phyloP scores from a whole-genome alignment of 2,797 vertebrate species.

The Hippoglossus hippoglossus region DNA sequence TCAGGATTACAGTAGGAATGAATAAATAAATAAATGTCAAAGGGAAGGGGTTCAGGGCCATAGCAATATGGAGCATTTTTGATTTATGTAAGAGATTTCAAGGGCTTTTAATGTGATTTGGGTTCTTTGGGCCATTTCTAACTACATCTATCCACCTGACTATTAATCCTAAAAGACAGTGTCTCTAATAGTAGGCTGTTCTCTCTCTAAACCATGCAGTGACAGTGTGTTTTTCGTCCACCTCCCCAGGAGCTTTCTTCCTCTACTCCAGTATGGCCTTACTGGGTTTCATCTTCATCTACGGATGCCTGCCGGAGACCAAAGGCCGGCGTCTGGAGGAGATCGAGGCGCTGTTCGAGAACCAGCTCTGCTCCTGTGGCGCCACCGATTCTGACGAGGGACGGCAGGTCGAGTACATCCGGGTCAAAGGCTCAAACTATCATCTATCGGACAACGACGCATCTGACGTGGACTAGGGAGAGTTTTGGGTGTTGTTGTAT shows the following conservation, averaged over 20 bases:
- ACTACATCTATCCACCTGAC: no score
- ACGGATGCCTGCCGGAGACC: slow-evolving; percentile 97
- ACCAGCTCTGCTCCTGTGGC: slow-evolving; percentile 94
- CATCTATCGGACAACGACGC: slow-evolving; percentile 99
- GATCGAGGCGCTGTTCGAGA: slow-evolving; percentile 96
- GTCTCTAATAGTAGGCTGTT: no score
- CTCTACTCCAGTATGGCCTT: slow-evolving; percentile 92
- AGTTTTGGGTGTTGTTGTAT: not conserved
- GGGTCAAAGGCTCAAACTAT: slow-evolving; percentile 99
- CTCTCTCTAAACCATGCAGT: no score
- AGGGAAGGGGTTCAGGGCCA: no score
- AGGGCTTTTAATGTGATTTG: no score
- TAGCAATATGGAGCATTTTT: no score
- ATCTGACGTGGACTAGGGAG: slow-evolving; percentile 93
- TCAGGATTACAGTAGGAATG: no score
- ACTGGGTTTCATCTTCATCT: slow-evolving; percentile 92
- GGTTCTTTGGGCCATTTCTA: no score
- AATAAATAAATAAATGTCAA: no score
- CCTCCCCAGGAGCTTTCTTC: slow-evolving; percentile 93
- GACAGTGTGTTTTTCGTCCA: slow-evolving; percentile 17
- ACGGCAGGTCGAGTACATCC: slow-evolving; percentile 97
- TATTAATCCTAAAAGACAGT: no score
- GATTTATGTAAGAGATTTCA: no score
- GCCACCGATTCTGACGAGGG: slow-evolving; percentile 93
- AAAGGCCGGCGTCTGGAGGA: slow-evolving; percentile 96